Base-by-base conservation (phyloP, 2,113 vertebrate species). In the Nibea coibor region DNA sequence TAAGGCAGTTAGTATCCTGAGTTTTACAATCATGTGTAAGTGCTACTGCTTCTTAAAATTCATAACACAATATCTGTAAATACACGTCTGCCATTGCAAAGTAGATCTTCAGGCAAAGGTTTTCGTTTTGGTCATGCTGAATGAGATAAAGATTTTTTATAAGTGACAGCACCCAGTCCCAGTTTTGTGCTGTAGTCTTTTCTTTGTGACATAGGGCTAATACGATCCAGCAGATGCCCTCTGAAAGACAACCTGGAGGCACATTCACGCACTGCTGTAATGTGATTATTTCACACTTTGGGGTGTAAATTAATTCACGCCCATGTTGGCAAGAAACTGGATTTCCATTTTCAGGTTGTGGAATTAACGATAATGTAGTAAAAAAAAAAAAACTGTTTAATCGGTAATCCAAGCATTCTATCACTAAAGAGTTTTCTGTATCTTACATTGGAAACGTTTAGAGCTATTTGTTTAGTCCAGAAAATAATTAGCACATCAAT, bases 211-310 rank as follows among this genome's bases (percentile, higher is more conserved):
- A 19, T 22, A 9, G 35, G 35, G 8, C 35, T 39, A 56, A 64
- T 61, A 12, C 24, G 14, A 45, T 62, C 61, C 68, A 72, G 70
- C 72, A 77, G 59, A 78, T 77, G 61, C 68, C 11, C 48, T 53
- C 66, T 43, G 67, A 82, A 73, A 78, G 68, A 42, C 43, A 19
- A 78, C 65, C 65, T 42, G 65, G 42, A 72, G 28, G 65, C 69
- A 35, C 0, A 57, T 62, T 75, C 63, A 74, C 56, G 43, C 19
- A 45, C 14, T 50, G 26, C 9, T 3, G 31, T 70, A 75, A 82
- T 61, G 51, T 56, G 78, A 86, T 86, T 84, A 88, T 80, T 59
- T 10, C 24, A 59, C 67, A 80, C 64, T 83, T 26, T 45, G 39
- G 64, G 58, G 64, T 71, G 20, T 76, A 62, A 81, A 72, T 81